A percentile compares a stretch with the other conserved stretches of the same genome.
Evolutionary conservation across 1,140 invertebrate species (phyloP).

Genomic region (Mamestra configurata): DNA sequence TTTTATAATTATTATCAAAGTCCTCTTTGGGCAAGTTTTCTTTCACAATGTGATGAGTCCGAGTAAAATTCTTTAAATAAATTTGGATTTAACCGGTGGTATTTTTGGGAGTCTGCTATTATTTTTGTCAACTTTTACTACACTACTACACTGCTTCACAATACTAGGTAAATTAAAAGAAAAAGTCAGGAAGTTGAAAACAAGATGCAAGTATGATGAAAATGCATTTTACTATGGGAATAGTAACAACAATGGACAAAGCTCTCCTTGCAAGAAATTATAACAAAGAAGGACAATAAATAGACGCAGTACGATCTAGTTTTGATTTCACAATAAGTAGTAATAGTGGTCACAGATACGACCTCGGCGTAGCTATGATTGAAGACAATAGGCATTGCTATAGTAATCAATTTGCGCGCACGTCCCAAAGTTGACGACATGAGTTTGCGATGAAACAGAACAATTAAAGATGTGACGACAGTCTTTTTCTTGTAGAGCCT

Average conservation of each 20-base stretch:
- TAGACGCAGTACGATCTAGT: background rate
- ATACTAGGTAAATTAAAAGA: background rate
- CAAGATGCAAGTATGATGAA: background rate
- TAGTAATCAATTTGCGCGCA: constrained; percentile 4
- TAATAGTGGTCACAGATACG: background rate
- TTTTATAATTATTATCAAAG: no score
- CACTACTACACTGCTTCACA: background rate
- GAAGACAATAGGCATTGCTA: constrained; percentile 29
- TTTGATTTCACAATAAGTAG: constrained; percentile 3
- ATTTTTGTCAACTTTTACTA: background rate
- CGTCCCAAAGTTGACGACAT: background rate
- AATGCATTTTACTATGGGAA: background rate
- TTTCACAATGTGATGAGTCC: no score
- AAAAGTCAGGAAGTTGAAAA: background rate
- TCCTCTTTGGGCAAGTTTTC: no score
- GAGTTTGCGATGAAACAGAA: background rate
- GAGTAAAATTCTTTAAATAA: constrained; percentile 1
- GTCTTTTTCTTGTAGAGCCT: background rate
- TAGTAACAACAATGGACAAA: background rate
- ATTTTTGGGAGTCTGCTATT: constrained; percentile 15
- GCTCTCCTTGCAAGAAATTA: background rate
- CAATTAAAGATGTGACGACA: constrained; percentile 12
- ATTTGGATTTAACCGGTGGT: background rate
- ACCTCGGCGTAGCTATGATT: constrained; percentile 5
- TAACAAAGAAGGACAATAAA: background rate